Conservation (phyloP, 2,113 vertebrate genomes). For the Ctenomys sociabilis region DNA sequence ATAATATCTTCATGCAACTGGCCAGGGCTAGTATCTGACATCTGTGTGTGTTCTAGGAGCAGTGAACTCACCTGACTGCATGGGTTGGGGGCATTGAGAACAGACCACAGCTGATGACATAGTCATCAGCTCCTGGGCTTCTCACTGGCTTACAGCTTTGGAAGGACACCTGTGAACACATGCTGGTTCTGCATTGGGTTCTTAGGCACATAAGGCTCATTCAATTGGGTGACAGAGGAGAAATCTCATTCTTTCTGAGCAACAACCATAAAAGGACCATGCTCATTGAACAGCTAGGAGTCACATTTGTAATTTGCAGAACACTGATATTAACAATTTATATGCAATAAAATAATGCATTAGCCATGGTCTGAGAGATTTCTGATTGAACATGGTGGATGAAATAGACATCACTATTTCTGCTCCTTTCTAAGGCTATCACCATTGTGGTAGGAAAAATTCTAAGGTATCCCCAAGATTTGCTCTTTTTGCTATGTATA, state of each 20-base stretch:
- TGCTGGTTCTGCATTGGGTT: background rate
- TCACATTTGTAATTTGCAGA: background rate
- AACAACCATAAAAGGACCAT: background rate
- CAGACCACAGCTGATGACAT: too few species aligned
- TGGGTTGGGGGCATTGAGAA: background rate
- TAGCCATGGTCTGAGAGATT: background rate
- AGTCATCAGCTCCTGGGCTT: background rate
- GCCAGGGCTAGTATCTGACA: too few species aligned
- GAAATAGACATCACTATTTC: background rate
- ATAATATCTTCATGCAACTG: slow-evolving; percentile 41
- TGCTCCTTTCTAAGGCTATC: background rate
- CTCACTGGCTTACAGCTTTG: background rate
- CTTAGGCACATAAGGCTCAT: background rate
- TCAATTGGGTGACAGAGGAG: background rate
- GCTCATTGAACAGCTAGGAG: background rate
- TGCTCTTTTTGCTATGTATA: background rate
- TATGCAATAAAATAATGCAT: background rate
- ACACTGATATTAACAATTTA: background rate
- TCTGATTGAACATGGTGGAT: background rate
- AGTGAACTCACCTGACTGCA: rapidly evolving
- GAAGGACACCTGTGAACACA: background rate
- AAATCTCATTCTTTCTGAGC: background rate
- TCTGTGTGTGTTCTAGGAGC: rapidly evolving
- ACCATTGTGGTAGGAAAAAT: background rate
- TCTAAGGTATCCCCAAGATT: background rate